Conservation (phyloP, 2,888 invertebrate genomes). For the Stictocephala bisonia region DNA sequence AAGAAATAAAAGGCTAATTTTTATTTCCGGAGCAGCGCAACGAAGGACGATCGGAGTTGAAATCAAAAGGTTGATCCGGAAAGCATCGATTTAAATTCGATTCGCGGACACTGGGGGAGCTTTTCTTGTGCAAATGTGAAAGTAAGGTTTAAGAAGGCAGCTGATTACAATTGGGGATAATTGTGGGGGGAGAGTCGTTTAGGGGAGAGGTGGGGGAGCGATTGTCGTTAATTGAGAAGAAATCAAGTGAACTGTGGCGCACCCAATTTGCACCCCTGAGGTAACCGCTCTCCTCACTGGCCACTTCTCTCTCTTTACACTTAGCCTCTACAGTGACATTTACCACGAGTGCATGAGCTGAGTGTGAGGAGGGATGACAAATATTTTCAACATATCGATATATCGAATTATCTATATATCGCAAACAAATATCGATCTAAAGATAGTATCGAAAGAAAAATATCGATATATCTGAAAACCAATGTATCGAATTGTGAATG, state of each 20-base stretch:
- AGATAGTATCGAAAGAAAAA: no score
- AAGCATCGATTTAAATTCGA: constrained; percentile 38
- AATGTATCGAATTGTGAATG: no score
- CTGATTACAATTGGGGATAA: constrained; percentile 39
- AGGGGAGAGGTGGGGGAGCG: not conserved
- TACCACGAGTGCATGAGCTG: no score
- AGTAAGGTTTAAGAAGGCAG: constrained; percentile 38
- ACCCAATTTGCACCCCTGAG: no score
- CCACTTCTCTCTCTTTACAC: no score
- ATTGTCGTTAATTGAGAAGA: constrained; percentile 38
- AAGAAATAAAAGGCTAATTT: constrained; percentile 14
- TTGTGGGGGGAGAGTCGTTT: constrained; percentile 5
- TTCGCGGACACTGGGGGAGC: constrained; percentile 37
- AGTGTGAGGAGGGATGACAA: no score
- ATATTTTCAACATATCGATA: no score
- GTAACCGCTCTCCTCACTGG: no score
- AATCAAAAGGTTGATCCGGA: constrained; percentile 34
- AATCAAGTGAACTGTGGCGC: constrained; percentile 34
- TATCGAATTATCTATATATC: no score
- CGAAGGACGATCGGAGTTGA: constrained; percentile 27
- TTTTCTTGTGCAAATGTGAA: constrained; percentile 38
- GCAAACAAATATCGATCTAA: no score
- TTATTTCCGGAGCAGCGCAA: constrained; percentile 13
- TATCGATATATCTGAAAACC: no score
- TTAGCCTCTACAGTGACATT: no score